Percentiles rank a stretch among this genome's conserved stretches.
These are phyloP conservation scores for Thripadectes ignobilis DNA, from an alignment of 2,797 vertebrate genomes.

Conservation along the genomic window DNA sequence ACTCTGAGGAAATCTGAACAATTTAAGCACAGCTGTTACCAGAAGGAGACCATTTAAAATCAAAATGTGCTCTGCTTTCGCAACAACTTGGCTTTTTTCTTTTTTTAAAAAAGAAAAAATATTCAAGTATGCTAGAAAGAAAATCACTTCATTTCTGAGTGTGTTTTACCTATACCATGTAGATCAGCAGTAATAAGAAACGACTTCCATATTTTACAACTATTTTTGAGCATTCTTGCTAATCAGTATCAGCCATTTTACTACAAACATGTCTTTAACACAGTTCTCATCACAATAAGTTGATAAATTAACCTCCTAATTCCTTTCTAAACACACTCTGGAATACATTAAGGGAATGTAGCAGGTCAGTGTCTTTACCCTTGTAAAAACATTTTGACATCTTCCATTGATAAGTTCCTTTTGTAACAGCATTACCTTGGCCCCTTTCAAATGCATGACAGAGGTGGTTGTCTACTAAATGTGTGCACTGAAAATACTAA, in stretches of 20 bases:
- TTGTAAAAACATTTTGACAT: not conserved
- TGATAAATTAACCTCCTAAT: not conserved
- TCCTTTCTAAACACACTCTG: not conserved
- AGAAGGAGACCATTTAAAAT: not conserved
- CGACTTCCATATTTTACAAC: not conserved
- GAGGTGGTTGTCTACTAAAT: not conserved
- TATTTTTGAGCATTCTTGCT: not conserved
- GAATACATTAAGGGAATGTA: not conserved
- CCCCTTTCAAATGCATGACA: not conserved
- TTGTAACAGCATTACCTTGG: not conserved
- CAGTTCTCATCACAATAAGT: not conserved
- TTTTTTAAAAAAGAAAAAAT: not conserved
- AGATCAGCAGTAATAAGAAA: not conserved
- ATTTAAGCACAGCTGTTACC: not conserved
- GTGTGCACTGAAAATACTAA: not conserved
- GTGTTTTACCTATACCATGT: not conserved
- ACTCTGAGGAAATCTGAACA: not conserved
- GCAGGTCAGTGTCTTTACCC: not conserved
- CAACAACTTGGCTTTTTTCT: not conserved
- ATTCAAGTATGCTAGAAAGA: not conserved
- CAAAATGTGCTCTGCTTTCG: not conserved
- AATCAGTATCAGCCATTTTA: not conserved
- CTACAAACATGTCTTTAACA: not conserved
- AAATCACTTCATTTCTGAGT: not conserved
- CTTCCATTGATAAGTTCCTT: not conserved